Conservation (phyloP, 2,888 invertebrate species). For the Troglohyphantes excavatus region DNA sequence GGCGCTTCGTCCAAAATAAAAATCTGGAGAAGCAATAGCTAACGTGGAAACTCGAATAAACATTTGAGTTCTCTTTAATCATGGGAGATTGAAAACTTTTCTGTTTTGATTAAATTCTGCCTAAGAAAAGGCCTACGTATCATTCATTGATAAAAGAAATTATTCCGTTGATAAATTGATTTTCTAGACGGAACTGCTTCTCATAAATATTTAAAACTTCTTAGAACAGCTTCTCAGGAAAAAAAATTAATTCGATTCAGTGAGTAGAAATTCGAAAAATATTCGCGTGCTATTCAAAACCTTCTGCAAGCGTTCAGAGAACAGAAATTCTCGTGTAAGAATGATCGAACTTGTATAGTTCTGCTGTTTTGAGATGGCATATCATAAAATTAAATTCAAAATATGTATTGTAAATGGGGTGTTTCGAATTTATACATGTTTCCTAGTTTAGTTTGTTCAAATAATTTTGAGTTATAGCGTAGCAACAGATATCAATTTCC, state of each 20-base stretch:
- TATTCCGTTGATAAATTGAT: neutral
- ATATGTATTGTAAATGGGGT: too few relatives aligned
- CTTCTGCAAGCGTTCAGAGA: too few relatives aligned
- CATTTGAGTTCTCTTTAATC: neutral
- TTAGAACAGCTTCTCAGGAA: neutral
- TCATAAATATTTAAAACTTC: slow-evolving; percentile 2
- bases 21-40: neutral
- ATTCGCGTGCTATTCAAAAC: neutral
- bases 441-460: too few relatives aligned
- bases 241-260: neutral
- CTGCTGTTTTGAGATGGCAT: too few relatives aligned
- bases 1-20: neutral
- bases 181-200: neutral
- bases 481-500: too few relatives aligned
- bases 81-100: neutral
- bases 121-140: neutral
- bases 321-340: too few relatives aligned
- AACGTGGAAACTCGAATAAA: neutral
- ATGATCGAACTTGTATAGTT: too few relatives aligned
- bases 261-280: neutral
- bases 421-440: too few relatives aligned
- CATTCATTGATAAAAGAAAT: neutral
- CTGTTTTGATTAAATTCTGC: neutral
- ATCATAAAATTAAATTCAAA: too few relatives aligned
- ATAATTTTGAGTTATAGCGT: too few relatives aligned